Base-by-base conservation (phyloP, 2,888 invertebrate species). In the Hyles lineata region DNA sequence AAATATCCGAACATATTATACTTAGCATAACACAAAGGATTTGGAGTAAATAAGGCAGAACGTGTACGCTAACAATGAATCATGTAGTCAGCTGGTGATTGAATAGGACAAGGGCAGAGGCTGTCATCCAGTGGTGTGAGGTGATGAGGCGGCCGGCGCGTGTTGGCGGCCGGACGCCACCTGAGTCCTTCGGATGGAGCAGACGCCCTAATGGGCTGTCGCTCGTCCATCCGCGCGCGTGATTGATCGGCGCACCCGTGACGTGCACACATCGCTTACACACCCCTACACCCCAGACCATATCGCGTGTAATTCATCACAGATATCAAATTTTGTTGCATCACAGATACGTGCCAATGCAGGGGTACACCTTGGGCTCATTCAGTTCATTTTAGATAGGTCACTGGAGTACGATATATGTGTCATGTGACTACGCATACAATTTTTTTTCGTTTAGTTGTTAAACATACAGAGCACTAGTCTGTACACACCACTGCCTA, bases 181-280 rank as follows among this genome's bases (percentile, higher is more conserved):
- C 92, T 90, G 92, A 85, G 89, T 85, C 84, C 82, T 84, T 78
- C 80, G 76, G 77, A 74, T 74, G 79, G 77, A 73, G 58, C 71
- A 67, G 78, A 74, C 87, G 85, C 86, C 87, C 93, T 93, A 93
- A 94, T 93, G 93, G 92, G 88, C 90, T 93, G 93, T 92, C 92
- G 88, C 84, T 85, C 89, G 91, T 91, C 91, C 92, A 90, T 91
- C 90, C 90, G 86, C 86, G 84, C 77, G 86, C 76, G 90, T 93
- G 93, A 93, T 93, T 93, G 93, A 94, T 94, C 91, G 92, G 90
- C 91, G 88, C 88, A 86, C 88, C 82, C 85, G 84, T 88, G 90
- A 89, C 89, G 87, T 86, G 90, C 91, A 89, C 87, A 88, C 87
- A 87, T 87, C 87, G 87, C 89, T 87, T 87, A 89, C 86, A 89